A percentile compares a stretch with the other conserved stretches of the same genome.
Evolutionary conservation across 2,888 invertebrate species (phyloP).

Genomic region (Drosophila barbarae): DNA sequence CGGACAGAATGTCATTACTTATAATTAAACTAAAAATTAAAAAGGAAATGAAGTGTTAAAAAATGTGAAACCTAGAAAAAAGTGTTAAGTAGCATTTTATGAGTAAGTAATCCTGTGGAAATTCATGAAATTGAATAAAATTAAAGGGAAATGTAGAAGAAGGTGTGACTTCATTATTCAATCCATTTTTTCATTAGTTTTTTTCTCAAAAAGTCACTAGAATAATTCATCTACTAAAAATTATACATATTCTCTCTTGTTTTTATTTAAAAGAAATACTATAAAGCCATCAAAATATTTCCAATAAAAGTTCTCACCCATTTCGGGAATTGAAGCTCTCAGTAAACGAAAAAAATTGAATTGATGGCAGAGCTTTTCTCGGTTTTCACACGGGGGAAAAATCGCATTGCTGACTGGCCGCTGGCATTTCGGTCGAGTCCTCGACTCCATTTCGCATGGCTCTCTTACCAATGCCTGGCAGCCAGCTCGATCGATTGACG

Average conservation of each 20-base stretch:
- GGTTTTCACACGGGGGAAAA: conserved; percentile 7
- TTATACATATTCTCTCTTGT: accelerated
- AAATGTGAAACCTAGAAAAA: not conserved
- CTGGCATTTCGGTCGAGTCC: conserved; percentile 12
- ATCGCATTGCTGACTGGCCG: conserved; percentile 7
- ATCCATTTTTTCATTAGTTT: too few species aligned
- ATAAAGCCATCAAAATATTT: not conserved
- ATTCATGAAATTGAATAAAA: not conserved
- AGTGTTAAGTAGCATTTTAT: not conserved
- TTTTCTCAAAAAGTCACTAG: too few species aligned
- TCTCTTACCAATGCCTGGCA: conserved; percentile 5
- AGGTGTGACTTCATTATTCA: not conserved
- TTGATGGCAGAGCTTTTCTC: conserved; percentile 2
- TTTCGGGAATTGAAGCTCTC: not conserved
- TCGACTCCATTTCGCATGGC: conserved; percentile 9
- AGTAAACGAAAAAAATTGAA: not conserved
- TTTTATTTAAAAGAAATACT: not conserved
- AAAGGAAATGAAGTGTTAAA: conserved; percentile 2
- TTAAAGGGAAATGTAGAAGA: not conserved
- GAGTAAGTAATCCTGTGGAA: not conserved
- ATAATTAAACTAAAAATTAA: conserved; percentile 8
- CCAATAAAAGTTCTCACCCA: not conserved
- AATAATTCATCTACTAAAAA: not conserved
- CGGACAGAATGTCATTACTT: not conserved
- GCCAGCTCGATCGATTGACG: conserved; percentile 12